Evolutionary conservation across 2,113 vertebrate genomes (phyloP).

Genomic region (Micromys minutus): DNA sequence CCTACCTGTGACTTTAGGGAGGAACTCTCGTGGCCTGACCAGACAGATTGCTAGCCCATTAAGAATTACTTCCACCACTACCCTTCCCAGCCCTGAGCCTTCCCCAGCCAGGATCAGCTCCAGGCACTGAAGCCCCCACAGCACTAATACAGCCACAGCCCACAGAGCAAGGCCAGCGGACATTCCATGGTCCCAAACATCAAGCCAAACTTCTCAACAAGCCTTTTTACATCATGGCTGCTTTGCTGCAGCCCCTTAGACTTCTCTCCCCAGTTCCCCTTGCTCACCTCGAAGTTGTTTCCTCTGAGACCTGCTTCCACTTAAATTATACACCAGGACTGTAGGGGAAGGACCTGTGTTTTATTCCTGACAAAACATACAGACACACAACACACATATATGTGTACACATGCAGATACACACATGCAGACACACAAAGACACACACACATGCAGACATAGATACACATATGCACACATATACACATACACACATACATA

Average conservation of each 20-base stretch:
- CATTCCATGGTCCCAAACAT: neutral
- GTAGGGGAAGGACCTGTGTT: neutral
- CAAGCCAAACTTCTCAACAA: neutral
- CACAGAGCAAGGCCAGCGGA: neutral
- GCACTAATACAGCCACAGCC: neutral
- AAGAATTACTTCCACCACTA: neutral
- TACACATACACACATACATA: neutral
- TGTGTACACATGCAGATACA: neutral
- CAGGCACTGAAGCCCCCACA: neutral
- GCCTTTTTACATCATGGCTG: fast-evolving
- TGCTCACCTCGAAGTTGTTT: neutral
- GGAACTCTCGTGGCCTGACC: neutral
- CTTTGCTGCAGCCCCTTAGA: neutral
- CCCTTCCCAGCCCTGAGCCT: neutral
- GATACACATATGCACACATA: neutral
- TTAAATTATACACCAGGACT: neutral
- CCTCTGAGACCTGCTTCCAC: neutral
- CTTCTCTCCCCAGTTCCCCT: neutral
- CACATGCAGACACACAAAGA: neutral
- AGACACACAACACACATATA: neutral
- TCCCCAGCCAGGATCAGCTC: neutral
- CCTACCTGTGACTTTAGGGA: neutral
- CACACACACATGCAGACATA: too few relatives aligned
- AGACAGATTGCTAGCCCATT: neutral
- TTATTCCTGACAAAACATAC: neutral